phyloP scores from a whole-genome alignment of 2,888 invertebrate species.

The Andrena bicolor region DNA sequence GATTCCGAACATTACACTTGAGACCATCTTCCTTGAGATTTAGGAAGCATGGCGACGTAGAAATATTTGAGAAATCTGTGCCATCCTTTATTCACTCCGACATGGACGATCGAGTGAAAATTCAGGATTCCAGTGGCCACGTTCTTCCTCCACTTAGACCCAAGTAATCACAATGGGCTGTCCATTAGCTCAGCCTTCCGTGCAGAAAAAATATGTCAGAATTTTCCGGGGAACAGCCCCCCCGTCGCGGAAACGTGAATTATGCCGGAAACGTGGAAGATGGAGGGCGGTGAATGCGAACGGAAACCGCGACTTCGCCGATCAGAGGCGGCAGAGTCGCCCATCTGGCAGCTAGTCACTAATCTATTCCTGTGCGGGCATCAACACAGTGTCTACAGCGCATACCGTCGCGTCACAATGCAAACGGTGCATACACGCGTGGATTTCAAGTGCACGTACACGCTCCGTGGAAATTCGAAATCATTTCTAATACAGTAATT shows the following conservation, averaged over 20 bases:
- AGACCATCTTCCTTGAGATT: not conserved
- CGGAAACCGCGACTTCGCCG: constrained; percentile 62
- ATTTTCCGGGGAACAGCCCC: not conserved
- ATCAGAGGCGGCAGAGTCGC: constrained; percentile 55
- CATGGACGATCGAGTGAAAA: too few relatives aligned
- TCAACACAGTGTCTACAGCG: constrained; percentile 56
- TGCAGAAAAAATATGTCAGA: not conserved
- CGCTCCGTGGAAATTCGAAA: constrained; percentile 46
- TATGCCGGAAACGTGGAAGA: not conserved
- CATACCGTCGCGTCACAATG: constrained; percentile 52
- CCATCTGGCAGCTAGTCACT: constrained; percentile 73
- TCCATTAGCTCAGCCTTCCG: not conserved
- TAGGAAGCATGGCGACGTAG: too few relatives aligned
- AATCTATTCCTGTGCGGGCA: constrained; percentile 70
- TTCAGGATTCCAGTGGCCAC: too few relatives aligned
- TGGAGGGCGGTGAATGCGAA: constrained; percentile 13
- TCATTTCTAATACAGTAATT: constrained; percentile 66
- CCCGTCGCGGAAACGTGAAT: not conserved
- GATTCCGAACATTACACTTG: not conserved
- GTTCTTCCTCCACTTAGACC: not conserved
- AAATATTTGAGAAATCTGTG: too few relatives aligned
- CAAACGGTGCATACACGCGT: constrained; percentile 47
- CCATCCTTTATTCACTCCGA: too few relatives aligned
- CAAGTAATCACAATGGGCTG: not conserved
- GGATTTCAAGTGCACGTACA: constrained; percentile 42